phyloP scores from a whole-genome alignment of 2,113 vertebrate genomes.

The Egretta garzetta region DNA sequence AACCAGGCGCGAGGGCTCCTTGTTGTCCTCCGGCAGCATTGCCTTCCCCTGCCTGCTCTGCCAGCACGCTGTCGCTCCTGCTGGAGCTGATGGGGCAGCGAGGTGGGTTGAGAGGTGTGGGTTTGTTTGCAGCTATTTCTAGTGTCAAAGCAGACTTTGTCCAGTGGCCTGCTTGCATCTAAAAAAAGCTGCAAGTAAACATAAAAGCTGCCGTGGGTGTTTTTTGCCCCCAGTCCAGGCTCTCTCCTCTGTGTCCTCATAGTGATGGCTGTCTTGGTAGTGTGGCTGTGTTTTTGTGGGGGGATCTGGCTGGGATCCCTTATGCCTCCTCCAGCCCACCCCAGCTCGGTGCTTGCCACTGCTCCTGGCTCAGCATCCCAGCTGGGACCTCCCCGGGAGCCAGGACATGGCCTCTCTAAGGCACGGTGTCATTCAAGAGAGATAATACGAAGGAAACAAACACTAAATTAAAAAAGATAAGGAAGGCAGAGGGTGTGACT shows the following conservation, averaged over 20 bases:
- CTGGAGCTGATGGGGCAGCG: accelerated
- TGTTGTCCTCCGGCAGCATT: accelerated
- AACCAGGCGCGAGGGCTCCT: not conserved
- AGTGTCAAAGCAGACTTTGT: not conserved
- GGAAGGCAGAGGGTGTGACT: not conserved
- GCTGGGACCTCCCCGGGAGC: not conserved
- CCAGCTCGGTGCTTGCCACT: not conserved
- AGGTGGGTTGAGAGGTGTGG: not conserved
- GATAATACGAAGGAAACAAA: not conserved
- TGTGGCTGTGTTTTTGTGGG: not conserved
- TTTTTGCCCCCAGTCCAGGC: not conserved
- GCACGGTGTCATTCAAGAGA: not conserved
- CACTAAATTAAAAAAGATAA: not conserved
- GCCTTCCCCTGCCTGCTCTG: not conserved
- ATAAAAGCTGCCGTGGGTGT: not conserved
- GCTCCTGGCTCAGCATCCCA: not conserved
- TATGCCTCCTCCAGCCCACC: not conserved
- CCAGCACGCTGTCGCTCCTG: not conserved
- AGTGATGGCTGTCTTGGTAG: not conserved
- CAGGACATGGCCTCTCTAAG: not conserved
- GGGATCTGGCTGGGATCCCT: not conserved
- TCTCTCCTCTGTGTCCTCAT: not conserved
- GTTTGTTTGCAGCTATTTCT: not conserved
- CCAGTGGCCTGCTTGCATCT: not conserved
- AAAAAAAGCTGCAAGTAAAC: not conserved